phyloP scores from a whole-genome alignment of 2,888 invertebrate species.

The Gnatocerus cornutus region DNA sequence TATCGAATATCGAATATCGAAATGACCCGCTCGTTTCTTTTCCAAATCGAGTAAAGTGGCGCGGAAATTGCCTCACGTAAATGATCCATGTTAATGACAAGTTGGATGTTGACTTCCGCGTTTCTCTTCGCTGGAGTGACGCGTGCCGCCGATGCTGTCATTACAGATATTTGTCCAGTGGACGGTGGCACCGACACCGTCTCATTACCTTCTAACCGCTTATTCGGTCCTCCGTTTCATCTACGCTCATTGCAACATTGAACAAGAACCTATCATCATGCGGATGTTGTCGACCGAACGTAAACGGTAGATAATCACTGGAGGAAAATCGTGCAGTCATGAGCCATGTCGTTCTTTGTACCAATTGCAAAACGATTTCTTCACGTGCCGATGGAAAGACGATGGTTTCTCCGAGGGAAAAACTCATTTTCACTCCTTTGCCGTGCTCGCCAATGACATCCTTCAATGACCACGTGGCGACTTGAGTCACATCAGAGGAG shows the following conservation, averaged over 20 bases:
- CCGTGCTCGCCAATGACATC: too few species aligned
- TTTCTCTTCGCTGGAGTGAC: conserved; percentile 46
- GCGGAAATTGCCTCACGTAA: conserved; percentile 18
- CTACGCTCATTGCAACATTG: conserved; percentile 45
- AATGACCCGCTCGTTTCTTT: too few species aligned
- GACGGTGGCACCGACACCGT: conserved; percentile 58
- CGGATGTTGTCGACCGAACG: conserved; percentile 45
- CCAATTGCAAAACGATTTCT: conserved; percentile 31
- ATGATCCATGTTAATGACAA: conserved; percentile 45
- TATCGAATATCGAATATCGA: too few species aligned
- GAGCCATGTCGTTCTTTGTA: conserved; percentile 28
- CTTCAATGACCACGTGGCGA: too few species aligned
- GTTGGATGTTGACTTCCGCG: conserved; percentile 45
- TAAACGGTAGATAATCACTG: conserved; percentile 43
- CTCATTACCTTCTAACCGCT: conserved; percentile 55
- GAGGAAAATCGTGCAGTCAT: conserved; percentile 35
- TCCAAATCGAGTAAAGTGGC: background rate
- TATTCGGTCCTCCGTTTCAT: conserved; percentile 39
- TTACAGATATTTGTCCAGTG: conserved; percentile 61
- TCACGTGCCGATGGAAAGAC: conserved; percentile 9
- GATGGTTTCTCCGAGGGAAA: conserved; percentile 6
- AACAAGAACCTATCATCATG: conserved; percentile 44
- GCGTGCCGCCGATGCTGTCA: conserved; percentile 48
- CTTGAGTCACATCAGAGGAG: too few species aligned
- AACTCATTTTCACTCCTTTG: background rate